Evolutionary conservation across 2,113 vertebrate species (phyloP), one percentile per base, ranked within the genome.

Genomic region (Centropus unirufus): DNA sequence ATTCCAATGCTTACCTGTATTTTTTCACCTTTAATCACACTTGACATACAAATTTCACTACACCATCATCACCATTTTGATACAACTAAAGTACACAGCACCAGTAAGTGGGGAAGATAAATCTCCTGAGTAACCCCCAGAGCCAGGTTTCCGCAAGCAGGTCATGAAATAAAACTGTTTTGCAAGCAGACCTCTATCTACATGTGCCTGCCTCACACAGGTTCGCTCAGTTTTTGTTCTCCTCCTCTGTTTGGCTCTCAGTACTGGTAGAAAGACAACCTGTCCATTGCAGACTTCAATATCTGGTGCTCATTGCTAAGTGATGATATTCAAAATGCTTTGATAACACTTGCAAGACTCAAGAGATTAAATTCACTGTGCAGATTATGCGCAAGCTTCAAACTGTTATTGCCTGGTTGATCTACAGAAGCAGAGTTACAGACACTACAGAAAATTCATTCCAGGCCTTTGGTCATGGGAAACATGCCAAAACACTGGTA

Each of bases 401-500:
- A 46, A 36, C 54, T 83, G 15, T 40, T 70, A 93, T 80, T 67
- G 72, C 77, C n/a, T 34, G 34, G 36, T 4, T 68, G 64, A 66
- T 51, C 23, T n/a, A 83, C 8, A 15, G 34, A 81, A 89, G 32
- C 55, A 11, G 40, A 72, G 59, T 93, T 75, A 77, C 70, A 81
- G 52, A 83, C 32, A 32, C 30, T 59, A 83, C 39, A 87, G 34
- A 85, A 91, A 91, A 95, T n/a, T 49, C 3, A 77, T 57, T 80
- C 34, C 61, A 90, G 70, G 30, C 34, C 88, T 90, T 88, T 52
- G n/a, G 64, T 63, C 79, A 78, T 5, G 20, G 91, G 67, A 94
- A 91, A 96, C 26, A 27, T 90, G 76, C 63, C 92, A 96, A 76
- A 90, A 95, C n/a, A 83, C 15, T 14, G 79, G 42, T 95, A 92